Base-by-base conservation (phyloP, 2,113 vertebrate genomes). In the Sorex fumeus region DNA sequence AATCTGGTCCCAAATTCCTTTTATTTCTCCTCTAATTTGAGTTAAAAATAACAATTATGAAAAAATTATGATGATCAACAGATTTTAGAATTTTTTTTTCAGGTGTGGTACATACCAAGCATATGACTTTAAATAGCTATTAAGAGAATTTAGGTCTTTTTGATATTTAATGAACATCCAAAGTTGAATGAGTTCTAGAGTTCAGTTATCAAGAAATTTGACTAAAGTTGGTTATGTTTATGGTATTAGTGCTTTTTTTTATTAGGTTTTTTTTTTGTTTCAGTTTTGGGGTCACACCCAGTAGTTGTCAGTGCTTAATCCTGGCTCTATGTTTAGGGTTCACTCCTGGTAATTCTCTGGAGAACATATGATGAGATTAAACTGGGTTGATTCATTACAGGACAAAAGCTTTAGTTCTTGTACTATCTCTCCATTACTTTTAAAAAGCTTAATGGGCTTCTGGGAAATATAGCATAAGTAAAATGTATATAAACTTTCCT, bases 401-500 rank as follows among this genome's bases (percentile, higher is more conserved):
- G 13, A 10, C 47, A 50, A 50, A 13, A 7, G 47, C 9, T 9
- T 50, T 50, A 50, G 5, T 9, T 50, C 47, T 50, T 50, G 47
- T 50, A 50, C 47, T 50, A 50, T 50, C 47, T 50, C 47, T 50
- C 47, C 47, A 50, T 13, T 50, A 50, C 47, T 50, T 50, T 67
- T 57, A n/a, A 90, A 96, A 87, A 66, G 6, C 9, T 23, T 23
- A 13, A n/a, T 28, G 2, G 13, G 72, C 8, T 84, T 84, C 34
- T 74, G 11, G 87, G 53, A 78, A 72, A 62, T 74, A 2, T 25
- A 40, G 19, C 32, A 45, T 83, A 64, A 60, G 62, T 71, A 88
- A 75, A 16, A 71, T 28, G 3, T 67, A 94, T 60, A 67, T 91
- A 9, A 45, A 27, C 2, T 95, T 93, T 77, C 66, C 25, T 71